A percentile compares a stretch with the other conserved stretches of the same genome.
Conservation (phyloP, 2,797 vertebrate genomes). For the Takifugu ocellatus region DNA sequence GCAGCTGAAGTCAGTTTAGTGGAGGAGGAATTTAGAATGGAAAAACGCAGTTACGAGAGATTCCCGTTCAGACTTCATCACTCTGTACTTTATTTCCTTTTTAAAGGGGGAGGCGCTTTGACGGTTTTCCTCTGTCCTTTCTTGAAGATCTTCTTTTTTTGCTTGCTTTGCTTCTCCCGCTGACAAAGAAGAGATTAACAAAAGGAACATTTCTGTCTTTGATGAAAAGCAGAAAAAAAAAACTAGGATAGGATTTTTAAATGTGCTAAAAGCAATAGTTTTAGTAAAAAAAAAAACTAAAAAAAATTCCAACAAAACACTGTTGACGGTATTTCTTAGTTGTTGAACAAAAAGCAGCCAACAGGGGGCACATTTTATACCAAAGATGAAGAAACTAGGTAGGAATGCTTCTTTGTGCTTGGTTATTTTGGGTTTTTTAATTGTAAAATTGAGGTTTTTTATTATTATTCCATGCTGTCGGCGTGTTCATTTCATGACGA, state of each 20-base stretch:
- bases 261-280: slow-evolving; percentile 94
- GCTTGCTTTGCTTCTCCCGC: slow-evolving; percentile 94
- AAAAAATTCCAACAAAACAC: slow-evolving; percentile 20
- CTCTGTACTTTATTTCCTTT: slow-evolving; percentile 2
- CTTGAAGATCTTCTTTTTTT: slow-evolving; percentile 67
- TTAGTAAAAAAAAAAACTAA: slow-evolving; percentile 80
- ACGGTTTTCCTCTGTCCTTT: background rate
- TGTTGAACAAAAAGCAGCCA: slow-evolving; percentile 94
- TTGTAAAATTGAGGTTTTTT: slow-evolving; percentile 38
- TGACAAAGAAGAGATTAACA: slow-evolving; percentile 76
- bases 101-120: background rate
- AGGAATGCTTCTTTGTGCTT: slow-evolving; percentile 78
- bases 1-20: slow-evolving; percentile 73
- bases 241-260: slow-evolving; percentile 76
- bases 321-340: slow-evolving; percentile 98
- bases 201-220: slow-evolving; percentile 51
- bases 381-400: slow-evolving; percentile 96
- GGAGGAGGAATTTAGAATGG: slow-evolving; percentile 19
- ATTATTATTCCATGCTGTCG: slow-evolving; percentile 48
- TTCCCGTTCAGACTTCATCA: no score
- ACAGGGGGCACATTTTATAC: slow-evolving; percentile 98
- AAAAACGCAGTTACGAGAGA: no score
- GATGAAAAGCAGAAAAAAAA: slow-evolving; percentile 53
- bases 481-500: slow-evolving; percentile 33
- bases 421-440: slow-evolving; percentile 20